These are phyloP conservation scores for Aphaenogaster rudis DNA, from an alignment of 1,140 invertebrate species.

Conservation along the genomic window DNA sequence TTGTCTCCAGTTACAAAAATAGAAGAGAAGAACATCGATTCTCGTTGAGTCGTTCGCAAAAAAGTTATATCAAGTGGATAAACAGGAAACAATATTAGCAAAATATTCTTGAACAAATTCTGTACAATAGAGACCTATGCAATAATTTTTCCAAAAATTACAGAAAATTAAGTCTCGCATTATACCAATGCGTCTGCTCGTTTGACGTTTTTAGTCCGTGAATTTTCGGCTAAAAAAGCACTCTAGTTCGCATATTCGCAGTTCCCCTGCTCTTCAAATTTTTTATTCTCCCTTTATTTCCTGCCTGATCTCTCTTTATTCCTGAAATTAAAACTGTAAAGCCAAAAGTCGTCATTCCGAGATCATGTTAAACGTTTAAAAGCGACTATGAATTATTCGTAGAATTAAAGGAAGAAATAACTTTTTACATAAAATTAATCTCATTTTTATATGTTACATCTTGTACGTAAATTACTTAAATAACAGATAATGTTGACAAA, in stretches of 20 bases:
- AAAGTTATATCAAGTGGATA: not conserved
- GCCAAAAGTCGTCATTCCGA: not conserved
- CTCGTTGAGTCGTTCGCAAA: not conserved
- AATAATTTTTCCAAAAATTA: slow-evolving; percentile 12
- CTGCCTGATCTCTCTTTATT: not conserved
- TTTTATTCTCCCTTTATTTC: not conserved
- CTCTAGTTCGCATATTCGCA: not conserved
- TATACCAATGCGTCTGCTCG: not conserved
- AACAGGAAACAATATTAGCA: not conserved
- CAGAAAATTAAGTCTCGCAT: not conserved
- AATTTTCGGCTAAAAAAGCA: slow-evolving; percentile 19
- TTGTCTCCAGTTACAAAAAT: not conserved
- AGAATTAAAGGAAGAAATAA: not conserved
- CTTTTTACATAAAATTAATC: not conserved
- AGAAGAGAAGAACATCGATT: not conserved
- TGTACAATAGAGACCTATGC: not conserved
- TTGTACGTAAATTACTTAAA: not conserved
- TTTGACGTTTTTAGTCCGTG: not conserved
- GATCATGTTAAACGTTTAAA: not conserved
- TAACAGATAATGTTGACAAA: not conserved
- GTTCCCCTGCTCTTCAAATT: slow-evolving; percentile 9
- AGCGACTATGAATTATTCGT: not conserved
- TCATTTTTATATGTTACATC: not conserved
- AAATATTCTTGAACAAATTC: not conserved
- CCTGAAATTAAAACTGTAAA: not conserved